Evolutionary conservation across 2,113 vertebrate species (phyloP).

Genomic region (Engystomops pustulosus): DNA sequence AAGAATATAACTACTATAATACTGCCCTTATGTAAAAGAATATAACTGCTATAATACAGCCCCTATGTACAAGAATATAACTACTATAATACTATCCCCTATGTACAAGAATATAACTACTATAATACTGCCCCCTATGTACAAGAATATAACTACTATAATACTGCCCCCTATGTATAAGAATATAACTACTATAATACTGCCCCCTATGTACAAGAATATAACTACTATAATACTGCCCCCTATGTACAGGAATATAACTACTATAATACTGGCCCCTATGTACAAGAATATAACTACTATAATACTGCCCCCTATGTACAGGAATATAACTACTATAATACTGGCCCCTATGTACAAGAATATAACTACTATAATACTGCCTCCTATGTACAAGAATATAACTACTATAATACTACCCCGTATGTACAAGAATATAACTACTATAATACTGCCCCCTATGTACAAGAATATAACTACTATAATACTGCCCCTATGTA

Average conservation of each 20-base stretch:
- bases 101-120: not conserved
- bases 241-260: conserved; percentile 20
- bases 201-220: too few relatives aligned
- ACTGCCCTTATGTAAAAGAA: not conserved
- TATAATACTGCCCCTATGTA: not conserved
- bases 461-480: not conserved
- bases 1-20: not conserved
- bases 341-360: not conserved
- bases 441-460: conserved; percentile 8
- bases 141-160: too few relatives aligned
- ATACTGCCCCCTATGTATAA: too few relatives aligned
- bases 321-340: not conserved
- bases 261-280: not conserved
- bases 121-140: not conserved
- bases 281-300: conserved; percentile 12
- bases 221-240: too few relatives aligned
- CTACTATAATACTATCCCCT: conserved; percentile 1
- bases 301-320: not conserved
- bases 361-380: not conserved
- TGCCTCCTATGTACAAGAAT: not conserved
- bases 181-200: too few relatives aligned
- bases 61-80: not conserved
- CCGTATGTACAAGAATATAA: not conserved
- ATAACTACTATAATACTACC: not conserved
- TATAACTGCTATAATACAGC: not conserved